Evolutionary conservation across 2,888 invertebrate species (phyloP), one percentile per base, ranked within the genome.

Genomic region (Drosophila glabriapex): DNA sequence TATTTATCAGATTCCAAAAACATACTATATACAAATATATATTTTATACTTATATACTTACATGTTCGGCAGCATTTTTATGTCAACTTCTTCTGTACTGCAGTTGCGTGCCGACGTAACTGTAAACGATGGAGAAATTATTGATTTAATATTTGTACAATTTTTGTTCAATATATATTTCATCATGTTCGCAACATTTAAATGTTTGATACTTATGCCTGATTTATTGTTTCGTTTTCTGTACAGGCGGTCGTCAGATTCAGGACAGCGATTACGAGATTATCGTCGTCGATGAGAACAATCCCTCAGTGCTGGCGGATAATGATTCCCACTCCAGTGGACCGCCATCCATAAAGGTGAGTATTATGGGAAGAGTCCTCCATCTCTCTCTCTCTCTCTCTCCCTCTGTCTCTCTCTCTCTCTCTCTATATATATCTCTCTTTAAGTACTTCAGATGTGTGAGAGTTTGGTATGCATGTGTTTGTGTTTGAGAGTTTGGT

Each of bases 221-320:
- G 19, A 56, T 33, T 55, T n/a, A 52, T 37, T 43, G 31, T 55
- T 9, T 41, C 25, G 29, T 22, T 49, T 61, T 46, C 14, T 63
- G 50, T 50, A n/a, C 85, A 93, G 94, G 93, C 68, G 90, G 92
- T 16, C 92, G 93, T 53, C 94, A 92, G 85, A 94, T 92, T 85
- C 97, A 97, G 92, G 97, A 97, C 91, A 96, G 96, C 72, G 97
- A 97, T 91, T 97, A 97, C 93, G 97, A 97, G 91, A 97, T 97
- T 87, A 97, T 97, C 92, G 97, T 97, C 76, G 97, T 97, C 89
- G 97, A 97, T 92, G 97, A 97, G 92, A 97, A 96, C 92, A 97
- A 97, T 94, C 97, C 97, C 1, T 96, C 97, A 19, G 95, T 95
- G 74, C 94, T 97, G 82, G 96, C 96, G 59, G 97, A 97, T 90